Evolutionary conservation across 2,888 invertebrate species (phyloP), one percentile per base, ranked within the genome.

Genomic region (Poecilus cupreus): DNA sequence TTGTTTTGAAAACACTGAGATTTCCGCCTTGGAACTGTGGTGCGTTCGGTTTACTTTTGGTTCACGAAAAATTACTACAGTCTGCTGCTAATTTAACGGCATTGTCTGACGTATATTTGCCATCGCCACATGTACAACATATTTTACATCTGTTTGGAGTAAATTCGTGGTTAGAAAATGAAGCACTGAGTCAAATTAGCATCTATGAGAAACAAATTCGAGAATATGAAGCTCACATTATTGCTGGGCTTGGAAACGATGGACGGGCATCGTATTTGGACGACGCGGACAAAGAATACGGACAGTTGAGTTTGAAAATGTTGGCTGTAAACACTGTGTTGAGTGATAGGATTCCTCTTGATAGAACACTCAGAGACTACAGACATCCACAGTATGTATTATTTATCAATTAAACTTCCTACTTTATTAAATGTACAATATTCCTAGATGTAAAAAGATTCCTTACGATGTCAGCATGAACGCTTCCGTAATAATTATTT

Each of bases 301-400:
- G 94, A 1, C 94, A 96, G 82, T 91, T 92, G 84, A 91, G 95
- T 0, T 93, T 96, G 87, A 94, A 95, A 85, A 94, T 94, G 87
- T 94, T 96, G 84, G 97, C 97, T 0, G 93, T 98, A 83, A 98
- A 98, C 88, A 94, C 96, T 82, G 92, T 96, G 84, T 91, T 97
- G 5, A 97, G 97, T 87, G 96, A 98, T 87, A 93, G 95, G 87
- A 94, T 98, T 86, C 93, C 97, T 0, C 93, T 97, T 85, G 96
- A 96, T 88, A 91, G 98, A 84, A 94, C 94, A 83, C 89, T 97
- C 39, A 92, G 92, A 87, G 96, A 89, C 84, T 93, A 90, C 88
- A 91, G 86, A 86, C 93, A 90, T 85, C 87, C 88, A 82, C 87
- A 89, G 90, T 90, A 85, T 85, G 85, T 87, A 70, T 54, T 18